A percentile compares a stretch with the other conserved stretches of the same genome.
These are phyloP conservation scores for Tetheella fluctuosa DNA, from an alignment of 2,888 invertebrate genomes.

Conservation along the genomic window DNA sequence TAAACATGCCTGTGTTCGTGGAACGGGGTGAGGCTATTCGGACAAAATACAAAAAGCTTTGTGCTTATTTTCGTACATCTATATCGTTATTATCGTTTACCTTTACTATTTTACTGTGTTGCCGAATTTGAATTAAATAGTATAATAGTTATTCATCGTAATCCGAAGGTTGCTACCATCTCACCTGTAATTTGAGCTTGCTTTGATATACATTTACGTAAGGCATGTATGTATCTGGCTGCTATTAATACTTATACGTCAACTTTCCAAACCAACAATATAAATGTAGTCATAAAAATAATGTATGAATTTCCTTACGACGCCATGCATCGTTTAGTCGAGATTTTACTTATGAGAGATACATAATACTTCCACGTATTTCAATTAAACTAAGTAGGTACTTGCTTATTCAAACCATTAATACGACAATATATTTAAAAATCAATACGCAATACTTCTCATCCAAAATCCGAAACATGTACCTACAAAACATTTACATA, in stretches of 20 bases:
- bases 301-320: background rate
- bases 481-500: background rate
- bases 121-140: background rate
- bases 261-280: background rate
- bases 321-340: too few species aligned
- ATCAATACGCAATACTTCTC: background rate
- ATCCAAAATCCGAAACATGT: background rate
- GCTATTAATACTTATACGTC: background rate
- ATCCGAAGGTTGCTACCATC: background rate
- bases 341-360: background rate
- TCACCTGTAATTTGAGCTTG: background rate
- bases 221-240: background rate
- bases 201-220: background rate
- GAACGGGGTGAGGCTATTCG: slow-evolving; percentile 21
- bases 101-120: background rate
- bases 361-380: background rate
- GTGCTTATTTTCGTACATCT: background rate
- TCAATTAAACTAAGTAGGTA: background rate
- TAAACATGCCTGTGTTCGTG: slow-evolving; percentile 28
- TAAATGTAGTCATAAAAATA: background rate
- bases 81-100: background rate
- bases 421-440: background rate
- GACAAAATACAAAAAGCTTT: slow-evolving; percentile 25
- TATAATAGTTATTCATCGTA: background rate
- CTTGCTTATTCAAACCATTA: too few species aligned